Evolutionary conservation across 2,113 vertebrate genomes (phyloP).

Genomic region (Sprattus sprattus): DNA sequence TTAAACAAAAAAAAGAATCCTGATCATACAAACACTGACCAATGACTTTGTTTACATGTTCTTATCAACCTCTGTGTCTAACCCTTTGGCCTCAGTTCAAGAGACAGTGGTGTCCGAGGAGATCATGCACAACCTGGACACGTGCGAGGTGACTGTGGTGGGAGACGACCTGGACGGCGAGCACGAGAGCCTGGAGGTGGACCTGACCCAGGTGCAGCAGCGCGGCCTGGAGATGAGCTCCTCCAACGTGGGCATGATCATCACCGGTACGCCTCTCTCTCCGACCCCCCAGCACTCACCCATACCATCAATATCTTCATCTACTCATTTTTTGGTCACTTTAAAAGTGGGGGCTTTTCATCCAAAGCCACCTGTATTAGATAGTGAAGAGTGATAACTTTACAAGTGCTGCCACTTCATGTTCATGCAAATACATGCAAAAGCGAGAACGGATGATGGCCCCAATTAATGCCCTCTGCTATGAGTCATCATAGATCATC

Average conservation of each 20-base stretch:
- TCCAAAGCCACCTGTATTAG: neutral
- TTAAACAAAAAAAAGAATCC: neutral
- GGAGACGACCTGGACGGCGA: conserved; percentile 89
- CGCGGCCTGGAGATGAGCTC: conserved; percentile 86
- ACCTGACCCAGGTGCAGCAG: conserved; percentile 82
- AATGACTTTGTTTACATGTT: neutral
- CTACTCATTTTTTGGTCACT: neutral
- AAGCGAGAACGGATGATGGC: neutral
- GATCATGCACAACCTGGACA: conserved; percentile 97
- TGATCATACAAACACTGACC: too few species aligned
- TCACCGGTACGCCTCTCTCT: conserved; percentile 79
- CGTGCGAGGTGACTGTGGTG: conserved; percentile 85
- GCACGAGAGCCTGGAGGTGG: conserved; percentile 91
- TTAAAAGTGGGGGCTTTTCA: neutral
- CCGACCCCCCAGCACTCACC: neutral
- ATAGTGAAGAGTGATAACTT: neutral
- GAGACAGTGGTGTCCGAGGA: conserved; percentile 96
- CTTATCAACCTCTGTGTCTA: neutral
- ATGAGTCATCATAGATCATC: conserved; percentile 2
- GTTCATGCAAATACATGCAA: neutral
- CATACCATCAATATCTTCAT: neutral
- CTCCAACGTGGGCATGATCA: conserved; percentile 82
- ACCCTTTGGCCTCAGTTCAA: conserved; percentile 79
- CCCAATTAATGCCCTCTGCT: neutral
- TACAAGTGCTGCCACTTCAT: neutral